Percentiles rank a stretch among this genome's conserved stretches.
Evolutionary conservation across 2,797 vertebrate genomes (phyloP).

Genomic region (Propithecus perrieri): DNA sequence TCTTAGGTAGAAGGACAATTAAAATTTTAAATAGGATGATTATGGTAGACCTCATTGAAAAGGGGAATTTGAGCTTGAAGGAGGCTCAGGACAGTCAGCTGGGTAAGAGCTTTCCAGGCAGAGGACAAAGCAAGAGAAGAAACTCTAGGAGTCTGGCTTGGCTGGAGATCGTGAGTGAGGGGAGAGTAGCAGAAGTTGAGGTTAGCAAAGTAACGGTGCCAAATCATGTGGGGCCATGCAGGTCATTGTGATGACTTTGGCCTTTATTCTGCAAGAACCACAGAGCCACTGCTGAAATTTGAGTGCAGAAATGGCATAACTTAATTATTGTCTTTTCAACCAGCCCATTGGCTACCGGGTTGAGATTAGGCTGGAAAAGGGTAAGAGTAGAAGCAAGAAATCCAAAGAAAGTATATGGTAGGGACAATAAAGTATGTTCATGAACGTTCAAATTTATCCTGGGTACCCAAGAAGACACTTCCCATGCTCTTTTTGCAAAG

Average conservation of each 20-base stretch:
- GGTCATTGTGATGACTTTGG: not conserved
- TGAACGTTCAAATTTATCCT: not conserved
- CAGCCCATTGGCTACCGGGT: not conserved
- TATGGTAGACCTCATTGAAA: not conserved
- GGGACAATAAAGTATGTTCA: not conserved
- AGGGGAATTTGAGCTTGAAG: not conserved
- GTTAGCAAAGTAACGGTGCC: not conserved
- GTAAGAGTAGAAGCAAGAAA: not conserved
- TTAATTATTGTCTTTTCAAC: not conserved
- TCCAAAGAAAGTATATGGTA: not conserved
- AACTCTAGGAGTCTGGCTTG: too few species aligned
- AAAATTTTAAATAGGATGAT: not conserved
- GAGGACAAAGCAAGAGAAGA: not conserved
- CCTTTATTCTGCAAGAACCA: not conserved
- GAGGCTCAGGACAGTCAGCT: not conserved
- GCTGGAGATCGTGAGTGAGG: not conserved
- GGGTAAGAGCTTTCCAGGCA: not conserved
- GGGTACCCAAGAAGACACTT: not conserved
- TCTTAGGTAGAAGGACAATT: not conserved
- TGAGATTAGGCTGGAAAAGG: not conserved
- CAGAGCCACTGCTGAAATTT: not conserved
- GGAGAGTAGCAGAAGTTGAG: not conserved
- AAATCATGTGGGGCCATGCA: fast-evolving
- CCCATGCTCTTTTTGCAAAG: not conserved
- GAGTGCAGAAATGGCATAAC: not conserved